Conservation (phyloP, 1,140 invertebrate species). For the Piezodorus guildinii region DNA sequence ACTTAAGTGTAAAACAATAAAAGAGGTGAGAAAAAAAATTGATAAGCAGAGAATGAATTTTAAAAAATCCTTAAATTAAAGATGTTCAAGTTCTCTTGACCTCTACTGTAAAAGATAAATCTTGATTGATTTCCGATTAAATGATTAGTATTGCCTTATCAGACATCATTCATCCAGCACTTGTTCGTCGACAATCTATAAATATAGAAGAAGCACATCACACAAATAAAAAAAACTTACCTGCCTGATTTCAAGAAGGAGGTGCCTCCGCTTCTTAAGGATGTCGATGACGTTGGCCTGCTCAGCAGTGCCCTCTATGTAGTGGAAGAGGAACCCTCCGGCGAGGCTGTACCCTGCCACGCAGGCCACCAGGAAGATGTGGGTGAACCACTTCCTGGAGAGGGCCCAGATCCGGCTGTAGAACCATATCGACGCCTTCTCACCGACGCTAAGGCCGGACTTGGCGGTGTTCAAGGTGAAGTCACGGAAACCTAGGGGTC, state of each 20-base stretch:
- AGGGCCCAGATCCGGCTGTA: conserved; percentile 60
- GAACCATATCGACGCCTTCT: conserved; percentile 66
- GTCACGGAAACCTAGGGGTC: conserved; percentile 44
- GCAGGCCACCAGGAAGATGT: conserved; percentile 68
- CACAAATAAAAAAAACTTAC: conserved; percentile 5
- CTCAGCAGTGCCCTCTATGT: conserved; percentile 33
- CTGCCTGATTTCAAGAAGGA: conserved; percentile 13
- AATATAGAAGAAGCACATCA: too few species aligned
- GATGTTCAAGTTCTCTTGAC: too few species aligned
- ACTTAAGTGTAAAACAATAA: too few species aligned
- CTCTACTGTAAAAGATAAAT: too few species aligned
- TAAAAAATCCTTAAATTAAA: too few species aligned
- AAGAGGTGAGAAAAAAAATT: too few species aligned
- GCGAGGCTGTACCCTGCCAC: conserved; percentile 62
- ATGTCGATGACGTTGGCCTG: background rate
- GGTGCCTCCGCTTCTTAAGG: background rate
- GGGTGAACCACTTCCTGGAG: conserved; percentile 77
- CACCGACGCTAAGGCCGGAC: conserved; percentile 64
- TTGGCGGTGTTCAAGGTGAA: conserved; percentile 57
- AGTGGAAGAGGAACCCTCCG: conserved; percentile 62
- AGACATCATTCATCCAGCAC: too few species aligned
- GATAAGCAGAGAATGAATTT: too few species aligned
- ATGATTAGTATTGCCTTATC: too few species aligned
- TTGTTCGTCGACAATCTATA: too few species aligned
- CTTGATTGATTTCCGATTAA: too few species aligned